These are phyloP conservation scores for Beroe forskalii DNA, from an alignment of 37 sponge, comb jelly and placozoan species.

Conservation along the genomic window DNA sequence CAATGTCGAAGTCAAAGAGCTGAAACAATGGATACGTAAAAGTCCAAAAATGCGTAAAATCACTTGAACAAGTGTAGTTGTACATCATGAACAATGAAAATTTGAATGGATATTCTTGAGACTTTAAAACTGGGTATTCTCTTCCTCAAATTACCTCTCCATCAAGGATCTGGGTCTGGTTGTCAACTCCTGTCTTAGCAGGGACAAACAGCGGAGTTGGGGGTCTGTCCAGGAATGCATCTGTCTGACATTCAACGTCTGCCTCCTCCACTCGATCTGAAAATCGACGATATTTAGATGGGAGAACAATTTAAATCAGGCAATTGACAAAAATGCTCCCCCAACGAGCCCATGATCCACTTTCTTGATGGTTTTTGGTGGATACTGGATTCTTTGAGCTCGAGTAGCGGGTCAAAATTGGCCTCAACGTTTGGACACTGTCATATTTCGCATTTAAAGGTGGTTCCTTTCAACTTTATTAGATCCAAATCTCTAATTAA, in stretches of 20 bases:
- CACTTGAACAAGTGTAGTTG: too few relatives aligned
- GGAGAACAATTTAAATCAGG: not conserved
- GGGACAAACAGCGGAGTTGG: constrained; percentile 95
- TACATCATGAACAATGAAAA: not conserved
- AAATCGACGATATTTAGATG: too few relatives aligned
- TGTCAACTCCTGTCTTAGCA: constrained; percentile 94
- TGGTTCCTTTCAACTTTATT: too few relatives aligned
- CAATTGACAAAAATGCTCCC: not conserved
- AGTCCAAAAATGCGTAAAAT: too few relatives aligned
- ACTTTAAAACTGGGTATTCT: not conserved
- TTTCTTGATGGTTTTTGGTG: too few relatives aligned
- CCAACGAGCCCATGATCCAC: too few relatives aligned
- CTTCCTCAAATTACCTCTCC: constrained; percentile 80
- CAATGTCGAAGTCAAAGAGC: constrained; percentile 97
- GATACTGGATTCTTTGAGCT: too few relatives aligned
- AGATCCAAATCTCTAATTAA: too few relatives aligned
- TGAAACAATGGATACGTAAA: constrained; percentile 68
- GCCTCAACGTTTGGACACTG: too few relatives aligned
- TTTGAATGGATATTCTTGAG: not conserved
- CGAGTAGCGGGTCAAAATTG: too few relatives aligned
- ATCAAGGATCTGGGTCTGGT: constrained; percentile 89
- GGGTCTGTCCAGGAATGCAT: constrained; percentile 95
- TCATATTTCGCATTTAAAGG: too few relatives aligned
- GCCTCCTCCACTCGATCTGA: constrained; percentile 87
- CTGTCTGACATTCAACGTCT: constrained; percentile 91